Evolutionary conservation across 2,888 invertebrate genomes (phyloP).

Genomic region (Mesoligia furuncula): DNA sequence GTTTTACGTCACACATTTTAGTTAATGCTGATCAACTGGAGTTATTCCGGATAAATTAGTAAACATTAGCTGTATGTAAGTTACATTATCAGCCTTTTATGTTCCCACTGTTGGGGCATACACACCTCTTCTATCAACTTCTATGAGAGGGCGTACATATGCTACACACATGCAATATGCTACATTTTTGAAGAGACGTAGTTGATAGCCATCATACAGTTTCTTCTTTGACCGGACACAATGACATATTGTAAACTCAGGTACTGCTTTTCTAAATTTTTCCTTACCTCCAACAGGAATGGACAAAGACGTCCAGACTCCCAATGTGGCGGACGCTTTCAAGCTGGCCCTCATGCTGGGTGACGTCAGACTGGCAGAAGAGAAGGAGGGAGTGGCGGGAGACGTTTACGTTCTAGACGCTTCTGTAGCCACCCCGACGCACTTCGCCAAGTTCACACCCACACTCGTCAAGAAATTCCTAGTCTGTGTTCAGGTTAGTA

Average conservation of each 20-base stretch:
- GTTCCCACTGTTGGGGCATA: too few relatives aligned
- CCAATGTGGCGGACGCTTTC: conserved; percentile 94
- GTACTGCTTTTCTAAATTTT: neutral
- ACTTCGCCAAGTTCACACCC: conserved; percentile 96
- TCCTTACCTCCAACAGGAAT: conserved; percentile 80
- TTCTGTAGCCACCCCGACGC: conserved; percentile 93
- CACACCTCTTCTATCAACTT: neutral
- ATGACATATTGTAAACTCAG: neutral
- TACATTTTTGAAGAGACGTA: neutral
- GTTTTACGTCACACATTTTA: neutral
- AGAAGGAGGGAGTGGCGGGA: conserved; percentile 95
- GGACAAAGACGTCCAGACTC: conserved; percentile 93
- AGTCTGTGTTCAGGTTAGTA: conserved; percentile 93
- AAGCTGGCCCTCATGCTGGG: conserved; percentile 96
- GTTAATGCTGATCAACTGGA: neutral
- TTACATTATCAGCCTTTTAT: too few relatives aligned
- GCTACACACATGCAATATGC: too few relatives aligned
- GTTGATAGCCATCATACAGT: too few relatives aligned
- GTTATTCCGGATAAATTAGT: neutral
- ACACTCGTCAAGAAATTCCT: conserved; percentile 95
- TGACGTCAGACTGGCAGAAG: conserved; percentile 94
- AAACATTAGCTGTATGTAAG: too few relatives aligned
- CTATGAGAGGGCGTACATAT: neutral
- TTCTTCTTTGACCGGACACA: neutral
- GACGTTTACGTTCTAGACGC: conserved; percentile 96